Conservation (phyloP, 1,140 invertebrate species). For the Schmidtea mediterranea region DNA sequence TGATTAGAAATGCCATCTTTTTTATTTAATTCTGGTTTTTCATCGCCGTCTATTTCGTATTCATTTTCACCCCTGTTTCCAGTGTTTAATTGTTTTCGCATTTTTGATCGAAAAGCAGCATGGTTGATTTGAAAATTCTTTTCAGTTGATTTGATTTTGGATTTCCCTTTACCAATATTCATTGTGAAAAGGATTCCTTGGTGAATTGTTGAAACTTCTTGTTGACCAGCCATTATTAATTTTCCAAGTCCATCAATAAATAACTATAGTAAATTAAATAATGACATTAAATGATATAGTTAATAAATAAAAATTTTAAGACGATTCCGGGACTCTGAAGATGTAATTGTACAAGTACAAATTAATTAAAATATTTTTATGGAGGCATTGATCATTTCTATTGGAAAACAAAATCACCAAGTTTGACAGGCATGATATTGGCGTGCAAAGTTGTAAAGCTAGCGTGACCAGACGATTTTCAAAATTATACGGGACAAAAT, state of each 20-base stretch:
- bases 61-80: neutral
- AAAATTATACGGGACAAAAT: too few relatives aligned
- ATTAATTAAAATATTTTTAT: too few relatives aligned
- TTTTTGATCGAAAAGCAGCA: neutral
- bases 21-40: neutral
- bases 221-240: neutral
- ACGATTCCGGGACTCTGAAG: too few relatives aligned
- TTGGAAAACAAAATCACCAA: too few relatives aligned
- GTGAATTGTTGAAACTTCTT: neutral
- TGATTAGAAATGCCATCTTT: neutral
- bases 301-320: too few relatives aligned
- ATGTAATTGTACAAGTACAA: too few relatives aligned
- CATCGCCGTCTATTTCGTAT: neutral
- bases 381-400: too few relatives aligned
- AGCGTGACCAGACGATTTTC: too few relatives aligned
- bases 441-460: too few relatives aligned
- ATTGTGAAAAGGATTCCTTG: neutral
- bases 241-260: too few relatives aligned
- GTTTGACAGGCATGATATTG: too few relatives aligned
- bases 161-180: neutral
- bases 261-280: neutral
- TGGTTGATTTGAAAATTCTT: neutral
- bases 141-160: neutral
- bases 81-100: too few relatives aligned
- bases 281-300: neutral